Conservation (phyloP, 2,888 invertebrate genomes). For the Diaperis boleti region DNA sequence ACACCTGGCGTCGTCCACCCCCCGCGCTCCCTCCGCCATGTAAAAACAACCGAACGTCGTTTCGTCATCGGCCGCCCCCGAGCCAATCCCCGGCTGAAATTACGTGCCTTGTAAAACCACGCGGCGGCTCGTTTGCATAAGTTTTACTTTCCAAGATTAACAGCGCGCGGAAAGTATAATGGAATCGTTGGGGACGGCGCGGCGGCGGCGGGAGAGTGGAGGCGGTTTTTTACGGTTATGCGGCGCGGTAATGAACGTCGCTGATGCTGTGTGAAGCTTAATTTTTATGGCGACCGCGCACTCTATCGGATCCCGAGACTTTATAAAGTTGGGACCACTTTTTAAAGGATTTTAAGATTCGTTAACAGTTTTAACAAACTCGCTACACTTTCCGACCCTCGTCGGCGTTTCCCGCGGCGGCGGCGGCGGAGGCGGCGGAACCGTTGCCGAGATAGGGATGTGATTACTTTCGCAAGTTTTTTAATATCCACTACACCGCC, state of each 20-base stretch:
- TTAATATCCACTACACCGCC: conserved; percentile 63
- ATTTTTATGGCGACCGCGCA: conserved; percentile 63
- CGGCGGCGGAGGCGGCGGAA: conserved; percentile 30
- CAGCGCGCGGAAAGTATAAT: conserved; percentile 65
- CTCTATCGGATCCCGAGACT: conserved; percentile 61
- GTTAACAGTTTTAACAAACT: conserved; percentile 67
- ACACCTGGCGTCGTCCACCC: no score
- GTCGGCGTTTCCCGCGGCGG: conserved; percentile 49
- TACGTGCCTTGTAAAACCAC: conserved; percentile 67
- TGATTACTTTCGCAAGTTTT: conserved; percentile 65
- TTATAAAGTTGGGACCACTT: conserved; percentile 64
- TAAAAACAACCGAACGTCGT: conserved; percentile 56
- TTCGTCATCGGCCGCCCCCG: conserved; percentile 44
- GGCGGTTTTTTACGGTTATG: conserved; percentile 63
- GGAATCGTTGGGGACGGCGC: conserved; percentile 56
- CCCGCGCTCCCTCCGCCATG: conserved; percentile 57
- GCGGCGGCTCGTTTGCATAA: conserved; percentile 67
- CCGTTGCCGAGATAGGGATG: conserved; percentile 52
- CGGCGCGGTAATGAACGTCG: conserved; percentile 62
- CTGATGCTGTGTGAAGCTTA: conserved; percentile 63
- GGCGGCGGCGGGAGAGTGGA: conserved; percentile 31
- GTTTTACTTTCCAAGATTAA: conserved; percentile 67
- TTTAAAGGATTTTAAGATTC: conserved; percentile 66
- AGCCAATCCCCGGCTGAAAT: conserved; percentile 55
- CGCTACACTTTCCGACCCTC: conserved; percentile 61